Conservation (phyloP, 1,140 invertebrate genomes). For the Drosophila neocordata region DNA sequence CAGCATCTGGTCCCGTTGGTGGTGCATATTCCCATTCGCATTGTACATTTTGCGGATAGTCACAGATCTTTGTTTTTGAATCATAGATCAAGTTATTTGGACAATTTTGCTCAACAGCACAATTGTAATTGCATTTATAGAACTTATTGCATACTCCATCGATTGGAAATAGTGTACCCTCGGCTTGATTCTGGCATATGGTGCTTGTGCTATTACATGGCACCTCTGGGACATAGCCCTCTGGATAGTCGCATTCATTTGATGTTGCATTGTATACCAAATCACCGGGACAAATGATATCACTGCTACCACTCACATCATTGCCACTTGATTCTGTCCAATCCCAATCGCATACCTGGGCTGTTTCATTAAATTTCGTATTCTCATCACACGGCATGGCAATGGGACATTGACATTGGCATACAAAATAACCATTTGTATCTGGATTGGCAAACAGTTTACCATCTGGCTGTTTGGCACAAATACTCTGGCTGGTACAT, state of each 20-base stretch:
- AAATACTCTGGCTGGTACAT: slow-evolving; percentile 36
- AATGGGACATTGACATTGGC: slow-evolving; percentile 65
- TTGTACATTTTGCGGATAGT: slow-evolving; percentile 45
- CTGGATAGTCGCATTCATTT: slow-evolving; percentile 54
- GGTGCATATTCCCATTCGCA: slow-evolving; percentile 53
- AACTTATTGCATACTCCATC: slow-evolving; percentile 59
- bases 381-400: slow-evolving; percentile 47
- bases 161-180: slow-evolving; percentile 55
- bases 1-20: slow-evolving; percentile 55
- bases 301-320: background rate
- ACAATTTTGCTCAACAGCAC: slow-evolving; percentile 60
- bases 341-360: slow-evolving; percentile 46
- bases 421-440: slow-evolving; percentile 53
- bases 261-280: slow-evolving; percentile 60
- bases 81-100: slow-evolving; percentile 61
- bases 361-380: slow-evolving; percentile 42
- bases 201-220: slow-evolving; percentile 34
- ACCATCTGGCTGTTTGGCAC: slow-evolving; percentile 40
- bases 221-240: slow-evolving; percentile 51
- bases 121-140: slow-evolving; percentile 67
- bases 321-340: too few relatives aligned
- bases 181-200: slow-evolving; percentile 45
- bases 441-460: slow-evolving; percentile 27
- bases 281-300: slow-evolving; percentile 31
- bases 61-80: background rate